A percentile compares a stretch with the other conserved stretches of the same genome.
phyloP scores from a whole-genome alignment of 2,888 invertebrate species.

The Entomobrya multifasciata region DNA sequence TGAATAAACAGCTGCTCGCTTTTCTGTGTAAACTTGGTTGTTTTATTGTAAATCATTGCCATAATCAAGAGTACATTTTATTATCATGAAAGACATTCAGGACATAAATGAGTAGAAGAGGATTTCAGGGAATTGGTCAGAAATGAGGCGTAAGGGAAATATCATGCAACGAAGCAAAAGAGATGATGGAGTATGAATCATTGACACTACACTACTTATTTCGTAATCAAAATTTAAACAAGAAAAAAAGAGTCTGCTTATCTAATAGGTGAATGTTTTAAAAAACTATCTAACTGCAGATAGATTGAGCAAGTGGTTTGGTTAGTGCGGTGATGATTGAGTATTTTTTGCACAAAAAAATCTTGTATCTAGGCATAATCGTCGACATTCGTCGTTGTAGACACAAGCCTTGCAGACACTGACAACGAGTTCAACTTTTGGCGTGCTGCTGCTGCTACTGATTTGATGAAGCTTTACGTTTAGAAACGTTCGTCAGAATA shows the following conservation, averaged over 20 bases:
- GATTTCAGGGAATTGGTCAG: conserved; percentile 56
- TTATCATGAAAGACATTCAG: neutral
- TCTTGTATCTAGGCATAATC: conserved; percentile 51
- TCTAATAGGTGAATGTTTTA: conserved; percentile 38
- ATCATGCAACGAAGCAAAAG: conserved; percentile 5
- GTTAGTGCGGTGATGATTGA: neutral
- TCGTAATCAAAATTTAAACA: neutral
- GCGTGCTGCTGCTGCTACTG: neutral
- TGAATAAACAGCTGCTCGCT: no score
- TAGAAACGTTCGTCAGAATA: neutral
- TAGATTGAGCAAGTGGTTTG: no score
- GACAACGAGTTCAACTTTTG: neutral
- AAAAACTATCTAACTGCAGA: neutral
- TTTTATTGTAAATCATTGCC: no score
- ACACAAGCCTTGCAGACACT: no score
- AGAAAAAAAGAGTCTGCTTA: conserved; percentile 18
- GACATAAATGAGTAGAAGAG: conserved; percentile 6
- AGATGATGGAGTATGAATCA: no score
- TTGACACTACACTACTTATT: no score
- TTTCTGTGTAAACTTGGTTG: no score
- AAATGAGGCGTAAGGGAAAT: conserved; percentile 30
- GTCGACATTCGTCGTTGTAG: conserved; percentile 1
- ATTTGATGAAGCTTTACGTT: neutral
- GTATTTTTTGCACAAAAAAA: conserved; percentile 35
- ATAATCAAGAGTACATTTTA: no score